Evolutionary conservation across 2,797 vertebrate genomes (phyloP), one percentile per base, ranked within the genome.

Genomic region (Adrianichthys oophorus): DNA sequence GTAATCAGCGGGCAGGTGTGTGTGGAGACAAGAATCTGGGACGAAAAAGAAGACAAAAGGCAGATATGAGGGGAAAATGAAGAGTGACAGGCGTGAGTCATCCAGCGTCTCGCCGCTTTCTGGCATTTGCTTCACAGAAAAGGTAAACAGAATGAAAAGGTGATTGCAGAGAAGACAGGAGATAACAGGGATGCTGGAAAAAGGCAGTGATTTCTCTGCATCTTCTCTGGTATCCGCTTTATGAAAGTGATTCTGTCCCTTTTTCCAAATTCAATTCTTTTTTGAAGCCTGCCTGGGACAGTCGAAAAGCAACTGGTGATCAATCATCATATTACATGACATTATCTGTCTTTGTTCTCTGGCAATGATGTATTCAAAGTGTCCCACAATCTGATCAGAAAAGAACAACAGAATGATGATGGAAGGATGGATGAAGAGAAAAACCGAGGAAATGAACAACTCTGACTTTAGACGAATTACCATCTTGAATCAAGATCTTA

Each of bases 61-160:
- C 32, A 42, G 52, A 19, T 17, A 24, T 47, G 21, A 43, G n/a
- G 4, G 13, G 37, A 15, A 18, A 59, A 37, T 43, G 56, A 21
- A 37, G 13, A 14, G 5, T 40, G 32, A 54, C 45, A 19, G 37
- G 19, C 29, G 32, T 72, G 40, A 59, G 5, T 64, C 62, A 56
- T 46, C 15, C 15, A 10, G 5, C 6, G 7, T 59, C 18, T 12
- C 7, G 52, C 14, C n/a, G 18, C 13, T 23, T 48, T 56, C 14
- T 43, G 15, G 18, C 19, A 21, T 40, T 62, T 42, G 24, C 14
- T 41, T 41, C 41, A 42, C 15, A 44, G 23, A 52, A 43, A 23
- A 59, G 48, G 40, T 48, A 37, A 71, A 48, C 1, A 18, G 14
- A 19, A 4, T 48, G 24, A 43, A 48, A 47, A 50, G 12, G 10